Conservation (phyloP, 1,140 invertebrate species). For the Drosophila takahashii region DNA sequence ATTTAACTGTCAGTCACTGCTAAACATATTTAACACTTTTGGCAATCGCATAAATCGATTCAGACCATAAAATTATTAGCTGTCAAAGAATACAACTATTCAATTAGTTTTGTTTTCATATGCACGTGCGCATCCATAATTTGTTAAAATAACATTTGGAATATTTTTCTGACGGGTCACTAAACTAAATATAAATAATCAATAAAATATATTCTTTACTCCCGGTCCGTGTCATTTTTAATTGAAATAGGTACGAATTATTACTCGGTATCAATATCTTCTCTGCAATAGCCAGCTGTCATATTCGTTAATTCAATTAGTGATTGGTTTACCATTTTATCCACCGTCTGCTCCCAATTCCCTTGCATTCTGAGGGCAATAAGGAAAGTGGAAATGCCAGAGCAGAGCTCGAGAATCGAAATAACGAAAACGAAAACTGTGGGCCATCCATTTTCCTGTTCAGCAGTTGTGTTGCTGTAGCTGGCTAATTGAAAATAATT, state of each 20-base stretch:
- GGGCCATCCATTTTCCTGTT: conserved; percentile 32
- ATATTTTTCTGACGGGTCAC: not conserved
- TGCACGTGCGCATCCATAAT: not conserved
- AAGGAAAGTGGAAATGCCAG: conserved; percentile 19
- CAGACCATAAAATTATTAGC: conserved; percentile 17
- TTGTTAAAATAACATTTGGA: not conserved
- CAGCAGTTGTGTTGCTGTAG: conserved; percentile 39
- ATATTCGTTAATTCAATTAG: conserved; percentile 1
- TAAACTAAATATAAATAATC: not conserved
- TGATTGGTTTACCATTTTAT: not conserved
- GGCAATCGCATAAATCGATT: conserved; percentile 14
- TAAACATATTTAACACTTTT: conserved; percentile 17
- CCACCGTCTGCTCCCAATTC: not conserved
- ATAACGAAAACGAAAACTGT: conserved; percentile 11
- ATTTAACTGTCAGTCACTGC: not conserved
- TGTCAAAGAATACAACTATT: conserved; percentile 20
- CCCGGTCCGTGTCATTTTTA: too few relatives aligned
- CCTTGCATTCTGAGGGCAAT: conserved; percentile 11
- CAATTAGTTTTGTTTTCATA: conserved; percentile 7
- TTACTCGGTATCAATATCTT: not conserved
- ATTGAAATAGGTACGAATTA: not conserved
- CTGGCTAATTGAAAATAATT: conserved; percentile 76
- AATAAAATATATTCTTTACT: not conserved
- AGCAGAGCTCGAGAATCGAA: not conserved
- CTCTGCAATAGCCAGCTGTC: not conserved